These are phyloP conservation scores for Xerus rutilus DNA, from an alignment of 2,797 vertebrate species.

Conservation along the genomic window DNA sequence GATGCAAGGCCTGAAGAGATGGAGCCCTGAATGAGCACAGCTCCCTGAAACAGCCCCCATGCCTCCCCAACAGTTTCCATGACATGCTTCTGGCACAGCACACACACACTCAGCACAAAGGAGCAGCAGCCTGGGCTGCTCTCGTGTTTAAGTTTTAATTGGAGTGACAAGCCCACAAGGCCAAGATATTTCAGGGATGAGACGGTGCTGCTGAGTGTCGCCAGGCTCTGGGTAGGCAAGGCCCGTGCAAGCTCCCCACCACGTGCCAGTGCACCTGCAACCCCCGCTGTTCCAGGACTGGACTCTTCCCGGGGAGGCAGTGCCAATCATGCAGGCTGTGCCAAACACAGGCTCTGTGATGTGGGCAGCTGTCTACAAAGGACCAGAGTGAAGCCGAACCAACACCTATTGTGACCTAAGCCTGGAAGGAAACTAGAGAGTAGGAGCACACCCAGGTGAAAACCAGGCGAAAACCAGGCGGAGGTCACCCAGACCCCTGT, in stretches of 20 bases:
- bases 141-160: constrained; percentile 81
- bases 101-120: background rate
- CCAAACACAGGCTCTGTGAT: constrained; percentile 83
- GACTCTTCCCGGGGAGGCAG: constrained; percentile 73
- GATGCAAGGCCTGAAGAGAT: constrained; percentile 18
- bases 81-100: constrained; percentile 50
- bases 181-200: constrained; percentile 77
- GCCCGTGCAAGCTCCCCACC: background rate
- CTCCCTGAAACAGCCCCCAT: background rate
- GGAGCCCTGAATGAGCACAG: background rate
- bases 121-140: background rate
- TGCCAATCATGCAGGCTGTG: constrained; percentile 84
- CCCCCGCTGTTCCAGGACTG: constrained; percentile 82
- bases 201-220: constrained; percentile 68
- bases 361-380: constrained; percentile 87
- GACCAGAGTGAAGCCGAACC: constrained; percentile 71
- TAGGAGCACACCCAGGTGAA: background rate
- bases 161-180: constrained; percentile 78
- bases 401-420: constrained; percentile 82
- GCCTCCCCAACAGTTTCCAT: background rate
- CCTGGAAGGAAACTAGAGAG: constrained; percentile 57
- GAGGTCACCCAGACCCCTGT: background rate
- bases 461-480: constrained; percentile 32
- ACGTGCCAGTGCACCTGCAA: constrained; percentile 89
- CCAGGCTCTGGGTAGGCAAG: constrained; percentile 78